Conservation (phyloP, 2,797 vertebrate species). For the Enteromius trimaculatus region DNA sequence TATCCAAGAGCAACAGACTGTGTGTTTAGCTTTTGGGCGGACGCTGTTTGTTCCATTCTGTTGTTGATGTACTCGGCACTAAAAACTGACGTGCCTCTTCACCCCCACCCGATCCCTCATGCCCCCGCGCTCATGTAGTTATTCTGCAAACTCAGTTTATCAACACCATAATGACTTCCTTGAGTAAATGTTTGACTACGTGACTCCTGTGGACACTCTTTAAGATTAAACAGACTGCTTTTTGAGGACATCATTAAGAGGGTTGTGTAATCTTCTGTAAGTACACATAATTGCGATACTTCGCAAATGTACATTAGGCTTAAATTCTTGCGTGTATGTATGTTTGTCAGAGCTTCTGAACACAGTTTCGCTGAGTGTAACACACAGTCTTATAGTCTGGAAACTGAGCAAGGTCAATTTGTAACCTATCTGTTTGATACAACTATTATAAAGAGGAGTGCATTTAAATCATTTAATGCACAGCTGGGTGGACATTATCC, state of each 20-base stretch:
- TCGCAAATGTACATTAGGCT: conserved; percentile 17
- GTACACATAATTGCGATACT: conserved; percentile 24
- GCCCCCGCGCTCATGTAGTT: conserved; percentile 18
- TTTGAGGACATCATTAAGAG: conserved; percentile 28
- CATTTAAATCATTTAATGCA: not conserved
- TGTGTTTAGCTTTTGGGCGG: conserved; percentile 53
- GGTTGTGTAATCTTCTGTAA: conserved; percentile 22
- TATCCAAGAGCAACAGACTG: conserved; percentile 16
- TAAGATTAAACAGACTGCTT: conserved; percentile 44
- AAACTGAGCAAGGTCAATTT: not conserved
- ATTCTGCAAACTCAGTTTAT: conserved; percentile 39
- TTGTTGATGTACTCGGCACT: conserved; percentile 37
- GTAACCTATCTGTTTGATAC: not conserved
- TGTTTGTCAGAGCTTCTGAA: not conserved
- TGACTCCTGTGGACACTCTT: conserved; percentile 48
- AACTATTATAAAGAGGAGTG: not conserved
- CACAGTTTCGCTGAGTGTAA: not conserved
- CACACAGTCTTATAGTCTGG: not conserved
- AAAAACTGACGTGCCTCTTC: conserved; percentile 14
- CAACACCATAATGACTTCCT: conserved; percentile 47
- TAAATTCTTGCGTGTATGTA: not conserved
- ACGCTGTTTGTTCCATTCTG: conserved; percentile 25
- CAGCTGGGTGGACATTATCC: no score
- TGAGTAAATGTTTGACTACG: conserved; percentile 62
- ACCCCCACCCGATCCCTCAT: not conserved